Evolutionary conservation across 2,113 vertebrate genomes (phyloP).

Genomic region (Peromyscus maniculatus): DNA sequence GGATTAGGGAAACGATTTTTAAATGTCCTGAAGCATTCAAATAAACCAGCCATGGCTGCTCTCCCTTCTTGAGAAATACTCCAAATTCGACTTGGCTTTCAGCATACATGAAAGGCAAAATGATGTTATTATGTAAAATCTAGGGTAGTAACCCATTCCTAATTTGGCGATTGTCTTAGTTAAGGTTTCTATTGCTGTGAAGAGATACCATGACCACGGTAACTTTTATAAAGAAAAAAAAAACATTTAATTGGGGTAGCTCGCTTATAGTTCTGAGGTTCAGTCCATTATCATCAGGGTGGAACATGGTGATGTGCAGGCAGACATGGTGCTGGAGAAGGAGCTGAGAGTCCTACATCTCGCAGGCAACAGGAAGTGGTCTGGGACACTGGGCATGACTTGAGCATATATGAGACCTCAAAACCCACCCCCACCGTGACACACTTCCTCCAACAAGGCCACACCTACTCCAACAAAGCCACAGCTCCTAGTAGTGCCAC

Average conservation of each 20-base stretch:
- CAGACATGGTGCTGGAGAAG: not conserved
- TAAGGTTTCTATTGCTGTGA: not conserved
- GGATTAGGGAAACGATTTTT: conserved; percentile 71
- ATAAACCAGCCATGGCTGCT: conserved; percentile 68
- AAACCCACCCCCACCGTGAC: not conserved
- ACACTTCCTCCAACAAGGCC: not conserved
- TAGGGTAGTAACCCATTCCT: not conserved
- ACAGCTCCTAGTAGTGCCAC: not conserved
- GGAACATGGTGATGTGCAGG: not conserved
- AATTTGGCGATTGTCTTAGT: not conserved
- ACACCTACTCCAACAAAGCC: too few relatives aligned
- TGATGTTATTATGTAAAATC: conserved; percentile 42
- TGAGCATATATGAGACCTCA: not conserved
- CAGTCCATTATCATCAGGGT: not conserved
- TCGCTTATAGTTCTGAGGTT: not conserved
- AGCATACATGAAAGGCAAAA: conserved; percentile 58
- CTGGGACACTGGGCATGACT: not conserved
- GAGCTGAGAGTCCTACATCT: not conserved
- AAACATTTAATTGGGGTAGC: not conserved
- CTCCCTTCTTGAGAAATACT: conserved; percentile 54
- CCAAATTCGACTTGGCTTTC: conserved; percentile 67
- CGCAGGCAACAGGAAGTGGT: not conserved
- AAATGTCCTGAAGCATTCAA: conserved; percentile 70
- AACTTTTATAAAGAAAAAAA: not conserved
- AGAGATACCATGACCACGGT: not conserved